Evolutionary conservation across 2,888 invertebrate species (phyloP).

Genomic region (Phortica okadai): DNA sequence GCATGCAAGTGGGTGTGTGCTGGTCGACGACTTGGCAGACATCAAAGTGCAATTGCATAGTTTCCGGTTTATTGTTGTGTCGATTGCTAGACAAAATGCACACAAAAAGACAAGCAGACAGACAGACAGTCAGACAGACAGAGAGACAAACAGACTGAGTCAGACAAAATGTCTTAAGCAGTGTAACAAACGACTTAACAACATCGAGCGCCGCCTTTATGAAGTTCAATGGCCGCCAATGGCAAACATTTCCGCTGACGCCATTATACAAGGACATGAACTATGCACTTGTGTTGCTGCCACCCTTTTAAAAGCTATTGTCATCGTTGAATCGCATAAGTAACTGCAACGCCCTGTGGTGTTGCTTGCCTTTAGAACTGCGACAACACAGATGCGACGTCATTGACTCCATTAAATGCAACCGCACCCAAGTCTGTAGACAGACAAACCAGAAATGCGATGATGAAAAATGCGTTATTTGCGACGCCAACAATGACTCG

Average conservation of each 20-base stretch:
- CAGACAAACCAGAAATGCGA: conserved; percentile 5
- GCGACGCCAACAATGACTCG: neutral
- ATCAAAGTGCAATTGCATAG: conserved; percentile 23
- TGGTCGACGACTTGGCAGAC: neutral
- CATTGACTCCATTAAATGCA: conserved; percentile 34
- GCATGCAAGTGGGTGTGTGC: neutral
- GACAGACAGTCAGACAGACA: neutral
- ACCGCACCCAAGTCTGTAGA: neutral
- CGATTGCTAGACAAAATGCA: conserved; percentile 16
- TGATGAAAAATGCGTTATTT: neutral
- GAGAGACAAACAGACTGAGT: neutral
- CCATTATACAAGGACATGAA: neutral
- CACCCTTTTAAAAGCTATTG: neutral
- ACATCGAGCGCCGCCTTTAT: neutral
- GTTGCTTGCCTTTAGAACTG: no score
- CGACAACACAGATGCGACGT: conserved; percentile 19
- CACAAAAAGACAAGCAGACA: neutral
- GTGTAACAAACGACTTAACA: neutral
- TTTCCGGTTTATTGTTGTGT: conserved; percentile 24
- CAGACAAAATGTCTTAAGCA: neutral
- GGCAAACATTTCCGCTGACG: neutral
- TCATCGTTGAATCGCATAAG: neutral
- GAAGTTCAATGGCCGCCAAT: conserved; percentile 11
- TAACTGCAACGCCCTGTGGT: neutral
- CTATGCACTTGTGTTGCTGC: neutral